A percentile compares a stretch with the other conserved stretches of the same genome.
These are phyloP conservation scores for Buphagus erythrorhynchus DNA, from an alignment of 2,797 vertebrate species.

Conservation along the genomic window DNA sequence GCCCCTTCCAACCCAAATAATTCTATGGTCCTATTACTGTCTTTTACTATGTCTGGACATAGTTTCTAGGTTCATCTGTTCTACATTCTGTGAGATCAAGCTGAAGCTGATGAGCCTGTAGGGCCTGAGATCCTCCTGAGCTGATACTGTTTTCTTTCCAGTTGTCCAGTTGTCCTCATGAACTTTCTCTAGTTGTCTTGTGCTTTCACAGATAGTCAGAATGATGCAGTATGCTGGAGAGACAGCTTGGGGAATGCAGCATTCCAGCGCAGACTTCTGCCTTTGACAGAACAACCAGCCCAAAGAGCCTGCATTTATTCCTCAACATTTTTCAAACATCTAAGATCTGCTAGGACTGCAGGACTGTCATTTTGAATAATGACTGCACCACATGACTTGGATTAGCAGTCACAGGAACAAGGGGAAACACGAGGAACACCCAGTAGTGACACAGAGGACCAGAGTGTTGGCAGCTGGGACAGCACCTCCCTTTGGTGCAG, in stretches of 20 bases:
- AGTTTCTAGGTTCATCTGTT: not conserved
- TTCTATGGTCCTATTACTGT: not conserved
- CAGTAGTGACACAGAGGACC: not conserved
- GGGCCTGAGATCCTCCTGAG: not conserved
- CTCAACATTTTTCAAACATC: not conserved
- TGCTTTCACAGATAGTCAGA: not conserved
- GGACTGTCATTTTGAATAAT: not conserved
- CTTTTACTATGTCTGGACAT: not conserved
- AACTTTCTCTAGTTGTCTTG: not conserved
- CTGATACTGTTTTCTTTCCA: not conserved
- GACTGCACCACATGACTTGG: not conserved
- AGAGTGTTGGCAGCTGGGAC: not conserved
- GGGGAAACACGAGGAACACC: not conserved
- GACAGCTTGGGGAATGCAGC: not conserved
- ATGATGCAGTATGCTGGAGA: not conserved
- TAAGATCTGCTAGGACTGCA: not conserved
- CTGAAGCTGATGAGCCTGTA: not conserved
- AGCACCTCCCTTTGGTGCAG: not conserved
- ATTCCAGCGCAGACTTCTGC: not conserved
- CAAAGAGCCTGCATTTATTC: not conserved
- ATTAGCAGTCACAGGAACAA: not conserved
- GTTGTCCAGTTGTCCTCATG: not conserved
- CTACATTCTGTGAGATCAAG: not conserved
- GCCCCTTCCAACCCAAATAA: not conserved
- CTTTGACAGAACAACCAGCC: not conserved